Conservation (phyloP, 2,113 vertebrate genomes). For the Castor canadensis region DNA sequence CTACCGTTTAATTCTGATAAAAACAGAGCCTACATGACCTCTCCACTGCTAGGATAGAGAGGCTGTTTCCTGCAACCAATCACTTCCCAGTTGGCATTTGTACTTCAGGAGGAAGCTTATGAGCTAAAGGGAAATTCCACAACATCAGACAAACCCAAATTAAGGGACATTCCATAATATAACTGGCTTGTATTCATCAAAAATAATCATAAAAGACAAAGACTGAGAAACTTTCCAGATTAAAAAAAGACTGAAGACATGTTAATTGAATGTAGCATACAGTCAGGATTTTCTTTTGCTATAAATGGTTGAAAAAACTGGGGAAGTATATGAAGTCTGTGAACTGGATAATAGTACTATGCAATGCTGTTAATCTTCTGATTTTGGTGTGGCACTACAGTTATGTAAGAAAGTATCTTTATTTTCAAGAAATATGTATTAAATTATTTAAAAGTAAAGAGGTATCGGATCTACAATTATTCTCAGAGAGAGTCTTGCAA, state of each 20-base stretch:
- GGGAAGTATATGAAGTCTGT: not conserved
- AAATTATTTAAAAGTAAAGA: constrained; percentile 35
- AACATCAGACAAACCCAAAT: constrained; percentile 46
- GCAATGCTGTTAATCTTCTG: not conserved
- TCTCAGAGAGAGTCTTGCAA: too few relatives aligned
- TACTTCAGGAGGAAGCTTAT: not conserved
- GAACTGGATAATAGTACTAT: not conserved
- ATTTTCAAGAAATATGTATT: constrained; percentile 6
- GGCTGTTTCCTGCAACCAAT: not conserved
- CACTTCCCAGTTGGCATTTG: constrained; percentile 5
- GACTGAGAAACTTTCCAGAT: constrained; percentile 43
- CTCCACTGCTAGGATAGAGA: not conserved
- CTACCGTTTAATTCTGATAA: not conserved
- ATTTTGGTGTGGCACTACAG: not conserved
- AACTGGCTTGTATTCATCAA: constrained; percentile 52
- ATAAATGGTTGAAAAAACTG: not conserved
- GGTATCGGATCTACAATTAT: not conserved
- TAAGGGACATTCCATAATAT: constrained; percentile 58
- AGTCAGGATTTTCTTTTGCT: constrained; percentile 30
- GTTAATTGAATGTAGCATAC: not conserved
- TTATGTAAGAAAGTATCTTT: not conserved
- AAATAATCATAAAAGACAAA: constrained; percentile 55
- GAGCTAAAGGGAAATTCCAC: constrained; percentile 59
- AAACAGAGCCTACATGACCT: not conserved
- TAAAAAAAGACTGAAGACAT: not conserved